Evolutionary conservation across 1,140 invertebrate species (phyloP).

Genomic region (Ridgeia piscesae): DNA sequence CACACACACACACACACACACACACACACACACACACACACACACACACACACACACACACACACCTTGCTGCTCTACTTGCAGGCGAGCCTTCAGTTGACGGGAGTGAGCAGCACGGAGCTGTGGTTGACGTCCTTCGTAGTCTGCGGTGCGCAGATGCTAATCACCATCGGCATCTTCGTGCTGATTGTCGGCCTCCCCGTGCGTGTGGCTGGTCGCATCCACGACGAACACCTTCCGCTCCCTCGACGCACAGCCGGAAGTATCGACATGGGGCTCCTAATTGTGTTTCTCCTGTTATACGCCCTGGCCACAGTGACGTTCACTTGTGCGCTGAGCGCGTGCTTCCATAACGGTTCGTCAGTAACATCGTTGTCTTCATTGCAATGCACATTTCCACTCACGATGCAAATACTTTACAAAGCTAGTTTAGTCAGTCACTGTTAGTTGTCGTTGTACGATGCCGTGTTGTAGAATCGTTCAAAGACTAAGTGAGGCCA

Average conservation of each 20-base stretch:
- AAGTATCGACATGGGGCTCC: not conserved
- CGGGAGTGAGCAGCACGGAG: not conserved
- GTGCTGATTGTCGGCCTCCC: not conserved
- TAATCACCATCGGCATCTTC: not conserved
- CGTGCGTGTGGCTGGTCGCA: not conserved
- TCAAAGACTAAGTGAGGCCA: not conserved
- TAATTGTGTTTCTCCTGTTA: conserved; percentile 60
- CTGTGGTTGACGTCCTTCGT: not conserved
- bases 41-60: not conserved
- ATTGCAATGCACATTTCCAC: no score
- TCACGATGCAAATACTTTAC: not conserved
- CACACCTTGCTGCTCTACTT: not conserved
- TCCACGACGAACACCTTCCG: not conserved
- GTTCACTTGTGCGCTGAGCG: conserved; percentile 61
- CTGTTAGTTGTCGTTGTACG: not conserved
- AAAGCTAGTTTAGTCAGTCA: not conserved
- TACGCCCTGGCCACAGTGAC: conserved; percentile 62
- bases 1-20: not conserved
- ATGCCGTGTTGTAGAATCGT: not conserved
- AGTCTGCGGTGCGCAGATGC: not conserved
- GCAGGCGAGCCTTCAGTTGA: not conserved
- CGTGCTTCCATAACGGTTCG: conserved; percentile 65
- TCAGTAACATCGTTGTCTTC: not conserved
- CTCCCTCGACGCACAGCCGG: not conserved
- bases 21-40: not conserved